Evolutionary conservation across 2,797 vertebrate genomes (phyloP), one percentile per base, ranked within the genome.

Genomic region (Cossypha niveicapilla): DNA sequence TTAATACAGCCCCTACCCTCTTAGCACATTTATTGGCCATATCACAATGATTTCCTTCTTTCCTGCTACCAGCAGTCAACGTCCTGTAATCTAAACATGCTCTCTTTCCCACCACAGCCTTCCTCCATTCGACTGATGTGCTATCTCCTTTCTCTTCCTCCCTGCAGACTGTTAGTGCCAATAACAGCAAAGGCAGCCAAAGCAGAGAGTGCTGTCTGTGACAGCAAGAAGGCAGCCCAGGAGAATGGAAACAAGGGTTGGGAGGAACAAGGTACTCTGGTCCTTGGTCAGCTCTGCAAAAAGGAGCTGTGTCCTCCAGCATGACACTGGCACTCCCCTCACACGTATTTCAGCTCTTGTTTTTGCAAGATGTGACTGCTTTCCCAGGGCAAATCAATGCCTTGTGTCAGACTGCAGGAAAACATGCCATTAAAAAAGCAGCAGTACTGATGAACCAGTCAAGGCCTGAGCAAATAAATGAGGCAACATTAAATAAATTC

Each of bases 61-160:
- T 75, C 45, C 0, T 1, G 61, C 42, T 61, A 67, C 35, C 0
- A 3, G 3, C 67, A 87, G 71, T 35, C 56, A 81, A 39, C 2
- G 42, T 24, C 42, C 53, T 37, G 42, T 71, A 91, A 89, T 50
- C 63, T 50, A 91, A 93, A 88, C 61, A 54, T 0, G 2, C 39
- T 74, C 48, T 54, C 27, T 58, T 76, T 87, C 80, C 83, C 88
- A 74, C 21, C 48, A 66, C 74, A 56, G 60, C n/a, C 56, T 60
- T 30, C 32, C 34, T 67, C 62, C 27, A 7, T 30, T 63, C 16
- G 57, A 42, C 32, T 2, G 4, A 42, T 16, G 34, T 13, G 21
- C 25, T 65, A 30, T 58, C 82, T 93, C 57, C 57, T 54, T 63
- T 74, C 70, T 54, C 62, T 85, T 89, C 90, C 77, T 92, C 91